Evolutionary conservation across 2,888 invertebrate species (phyloP), one percentile per base, ranked within the genome.

Genomic region (Clivina fossor): DNA sequence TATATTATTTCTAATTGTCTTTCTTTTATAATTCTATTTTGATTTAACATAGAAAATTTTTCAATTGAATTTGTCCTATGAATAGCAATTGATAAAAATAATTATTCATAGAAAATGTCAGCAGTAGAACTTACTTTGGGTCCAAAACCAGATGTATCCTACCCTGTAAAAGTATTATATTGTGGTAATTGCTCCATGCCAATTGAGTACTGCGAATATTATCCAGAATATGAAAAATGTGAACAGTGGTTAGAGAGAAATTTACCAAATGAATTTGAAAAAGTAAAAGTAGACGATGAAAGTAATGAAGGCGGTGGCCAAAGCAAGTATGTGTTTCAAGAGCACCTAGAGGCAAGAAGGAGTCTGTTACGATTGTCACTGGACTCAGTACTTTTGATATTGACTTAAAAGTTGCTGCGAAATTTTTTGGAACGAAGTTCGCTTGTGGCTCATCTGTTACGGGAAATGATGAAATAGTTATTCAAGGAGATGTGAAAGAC

Each of bases 361-460:
- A 98, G 82, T 94, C 91, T 33, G 96, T 98, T 1, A 99, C 99
- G 2, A 93, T 99, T 9, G 92, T 99, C 1, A 93, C 93, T 35
- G 99, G 99, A 28, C 78, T 99, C 37, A 92, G 88, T 69, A 91
- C 93, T 63, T 97, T 93, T 77, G 95, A 93, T 74, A 95, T 99
- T 74, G 98, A 99, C 74, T 77, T 98, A 58, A 99, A 99, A 77
- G 93, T 93, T 61, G 99, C 98, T 50, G 91, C 96, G 22, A 99
- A 99, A 74, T 94, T 92, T 73, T 98, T 99, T 77, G 94, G 96
- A 32, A 91, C 92, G 55, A 93, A 90, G 75, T 99, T 99, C 78
- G 96, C 98, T 3, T 99, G 98, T 76, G 98, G 98, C 9, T 94
- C 96, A 4, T 98, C 98, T 7, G 96, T 99, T 1, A 97, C 97